phyloP scores from a whole-genome alignment of 2,797 vertebrate genomes.

The Phrynocephalus guinanensis region DNA sequence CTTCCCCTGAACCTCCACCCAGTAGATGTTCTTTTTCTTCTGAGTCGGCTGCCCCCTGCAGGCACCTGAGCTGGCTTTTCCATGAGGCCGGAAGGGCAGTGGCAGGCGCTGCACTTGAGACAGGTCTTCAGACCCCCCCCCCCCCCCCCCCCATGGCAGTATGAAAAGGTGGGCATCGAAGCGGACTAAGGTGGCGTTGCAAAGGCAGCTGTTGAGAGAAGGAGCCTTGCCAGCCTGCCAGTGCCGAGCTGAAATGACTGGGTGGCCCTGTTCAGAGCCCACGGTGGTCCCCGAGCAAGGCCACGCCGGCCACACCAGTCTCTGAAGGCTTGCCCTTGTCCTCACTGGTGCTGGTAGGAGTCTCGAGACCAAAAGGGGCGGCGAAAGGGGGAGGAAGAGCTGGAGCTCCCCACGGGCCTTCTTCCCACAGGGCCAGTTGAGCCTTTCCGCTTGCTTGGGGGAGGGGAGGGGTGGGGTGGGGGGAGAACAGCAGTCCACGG shows the following conservation, averaged over 20 bases:
- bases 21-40: conserved; percentile 46
- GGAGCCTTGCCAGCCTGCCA: neutral
- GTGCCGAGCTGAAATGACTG: neutral
- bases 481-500: conserved; percentile 42
- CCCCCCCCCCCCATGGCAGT: neutral
- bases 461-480: neutral
- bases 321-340: neutral
- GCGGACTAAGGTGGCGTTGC: neutral
- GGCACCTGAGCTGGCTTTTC: conserved; percentile 66
- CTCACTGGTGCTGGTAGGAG: conserved; percentile 66
- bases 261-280: no score
- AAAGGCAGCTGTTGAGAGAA: neutral
- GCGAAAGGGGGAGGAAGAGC: conserved; percentile 20
- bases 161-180: neutral
- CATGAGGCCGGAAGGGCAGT: conserved; percentile 51
- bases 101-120: neutral
- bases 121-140: neutral
- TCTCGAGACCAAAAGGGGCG: conserved; percentile 57
- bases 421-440: conserved; percentile 52
- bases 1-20: conserved; percentile 42
- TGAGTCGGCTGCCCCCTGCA: conserved; percentile 64
- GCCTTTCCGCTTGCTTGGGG: conserved; percentile 64
- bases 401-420: neutral
- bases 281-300: no score
- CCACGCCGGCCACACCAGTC: no score